These are phyloP conservation scores for Hyles lineata DNA, from an alignment of 2,888 invertebrate species.

Conservation along the genomic window DNA sequence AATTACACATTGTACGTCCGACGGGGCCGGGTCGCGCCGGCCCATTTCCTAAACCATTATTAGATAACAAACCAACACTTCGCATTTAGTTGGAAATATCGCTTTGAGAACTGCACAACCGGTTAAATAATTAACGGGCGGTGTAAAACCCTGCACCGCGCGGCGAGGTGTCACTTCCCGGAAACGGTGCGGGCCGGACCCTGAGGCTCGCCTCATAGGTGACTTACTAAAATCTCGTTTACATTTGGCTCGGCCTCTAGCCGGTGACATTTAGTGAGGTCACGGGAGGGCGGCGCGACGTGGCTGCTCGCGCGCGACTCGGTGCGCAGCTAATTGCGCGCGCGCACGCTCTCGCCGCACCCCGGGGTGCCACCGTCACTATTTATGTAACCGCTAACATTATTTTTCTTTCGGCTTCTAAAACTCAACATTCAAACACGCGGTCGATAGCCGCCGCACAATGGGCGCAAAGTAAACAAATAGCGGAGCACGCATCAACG, in stretches of 20 bases:
- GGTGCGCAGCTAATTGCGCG: conserved; percentile 42
- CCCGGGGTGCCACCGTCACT: conserved; percentile 38
- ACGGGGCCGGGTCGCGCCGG: conserved; percentile 34
- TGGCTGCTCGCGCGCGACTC: conserved; percentile 23
- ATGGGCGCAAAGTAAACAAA: conserved; percentile 58
- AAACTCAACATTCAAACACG: conserved; percentile 33
- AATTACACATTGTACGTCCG: conserved; percentile 47
- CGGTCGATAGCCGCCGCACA: conserved; percentile 41
- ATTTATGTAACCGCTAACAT: conserved; percentile 32
- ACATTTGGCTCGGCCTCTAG: conserved; percentile 54
- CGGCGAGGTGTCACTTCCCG: conserved; percentile 61
- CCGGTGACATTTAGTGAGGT: conserved; percentile 55
- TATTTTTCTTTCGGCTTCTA: neutral
- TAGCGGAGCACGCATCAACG: conserved; percentile 53
- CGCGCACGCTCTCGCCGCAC: conserved; percentile 39
- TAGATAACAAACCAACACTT: conserved; percentile 45
- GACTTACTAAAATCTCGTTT: conserved; percentile 52
- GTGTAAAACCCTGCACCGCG: conserved; percentile 27
- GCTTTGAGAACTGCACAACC: conserved; percentile 36
- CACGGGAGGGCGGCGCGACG: conserved; percentile 37
- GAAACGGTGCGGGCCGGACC: conserved; percentile 55
- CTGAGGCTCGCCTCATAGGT: conserved; percentile 48
- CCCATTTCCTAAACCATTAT: conserved; percentile 48
- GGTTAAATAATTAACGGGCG: conserved; percentile 47
- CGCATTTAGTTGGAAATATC: conserved; percentile 47